Evolutionary conservation across 2,797 vertebrate species (phyloP).

Genomic region (Bradypodion pumilum): DNA sequence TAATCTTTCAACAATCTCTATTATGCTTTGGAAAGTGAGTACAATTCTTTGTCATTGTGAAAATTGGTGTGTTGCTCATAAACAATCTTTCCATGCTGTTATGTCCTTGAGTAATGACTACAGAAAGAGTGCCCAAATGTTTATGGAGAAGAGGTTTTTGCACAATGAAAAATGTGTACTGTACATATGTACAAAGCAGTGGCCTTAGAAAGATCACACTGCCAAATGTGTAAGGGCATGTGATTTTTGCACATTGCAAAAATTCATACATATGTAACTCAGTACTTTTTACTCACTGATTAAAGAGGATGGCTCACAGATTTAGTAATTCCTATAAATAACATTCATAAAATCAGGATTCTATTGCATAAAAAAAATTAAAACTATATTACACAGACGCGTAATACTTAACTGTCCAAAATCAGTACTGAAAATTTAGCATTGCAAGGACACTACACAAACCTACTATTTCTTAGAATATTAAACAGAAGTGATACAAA

Average conservation of each 20-base stretch:
- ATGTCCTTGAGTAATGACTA: neutral
- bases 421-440: neutral
- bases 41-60: slow-evolving; percentile 18
- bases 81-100: slow-evolving; percentile 7
- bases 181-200: too few relatives aligned
- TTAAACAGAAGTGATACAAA: slow-evolving; percentile 27
- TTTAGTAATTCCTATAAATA: neutral
- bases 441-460: slow-evolving; percentile 4
- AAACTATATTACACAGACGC: neutral
- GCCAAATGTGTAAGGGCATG: neutral
- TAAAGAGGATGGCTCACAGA: neutral
- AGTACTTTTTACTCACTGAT: neutral
- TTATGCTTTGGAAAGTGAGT: slow-evolving; percentile 30
- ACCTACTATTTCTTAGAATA: slow-evolving; percentile 56
- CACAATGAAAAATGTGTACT: neutral
- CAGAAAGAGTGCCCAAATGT: too few relatives aligned
- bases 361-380: neutral
- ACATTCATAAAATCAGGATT: slow-evolving; percentile 21
- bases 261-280: neutral
- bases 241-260: neutral
- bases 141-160: neutral
- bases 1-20: slow-evolving; percentile 28
- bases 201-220: neutral
- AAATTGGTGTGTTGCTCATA: slow-evolving; percentile 4
- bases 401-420: slow-evolving; percentile 11